A percentile compares a stretch with the other conserved stretches of the same genome.
These are phyloP conservation scores for Linepithema humile DNA, from an alignment of 1,140 invertebrate species.

Conservation along the genomic window DNA sequence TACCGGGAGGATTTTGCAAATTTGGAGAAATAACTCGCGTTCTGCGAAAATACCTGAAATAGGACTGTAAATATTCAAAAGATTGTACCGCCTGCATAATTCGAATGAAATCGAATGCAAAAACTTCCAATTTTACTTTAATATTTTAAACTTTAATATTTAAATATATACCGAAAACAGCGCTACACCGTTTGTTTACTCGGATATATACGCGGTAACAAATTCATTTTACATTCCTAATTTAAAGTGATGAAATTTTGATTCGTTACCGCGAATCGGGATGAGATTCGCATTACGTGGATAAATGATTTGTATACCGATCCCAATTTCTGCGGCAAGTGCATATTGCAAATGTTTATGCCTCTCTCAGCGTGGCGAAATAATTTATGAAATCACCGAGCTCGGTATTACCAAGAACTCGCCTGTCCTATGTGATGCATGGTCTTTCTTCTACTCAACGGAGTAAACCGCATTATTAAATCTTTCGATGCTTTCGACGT, in stretches of 20 bases:
- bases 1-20: neutral
- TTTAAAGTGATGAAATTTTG: neutral
- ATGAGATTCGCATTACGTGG: too few species aligned
- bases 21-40: neutral
- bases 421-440: neutral
- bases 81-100: too few species aligned
- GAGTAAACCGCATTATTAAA: slow-evolving; percentile 63
- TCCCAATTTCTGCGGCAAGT: neutral
- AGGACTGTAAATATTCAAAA: neutral
- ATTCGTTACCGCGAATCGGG: neutral
- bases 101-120: neutral
- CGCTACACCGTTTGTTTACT: neutral
- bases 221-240: neutral
- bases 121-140: neutral
- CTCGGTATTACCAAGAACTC: neutral
- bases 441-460: slow-evolving; percentile 23
- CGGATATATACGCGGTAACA: neutral
- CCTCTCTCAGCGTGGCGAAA: neutral
- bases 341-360: neutral
- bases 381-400: slow-evolving; percentile 11
- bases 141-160: neutral
- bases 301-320: neutral
- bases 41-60: neutral
- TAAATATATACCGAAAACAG: neutral
- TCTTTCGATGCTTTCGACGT: slow-evolving; percentile 52